Evolutionary conservation across 2,888 invertebrate genomes (phyloP).

Genomic region (Margaritifera margaritifera): DNA sequence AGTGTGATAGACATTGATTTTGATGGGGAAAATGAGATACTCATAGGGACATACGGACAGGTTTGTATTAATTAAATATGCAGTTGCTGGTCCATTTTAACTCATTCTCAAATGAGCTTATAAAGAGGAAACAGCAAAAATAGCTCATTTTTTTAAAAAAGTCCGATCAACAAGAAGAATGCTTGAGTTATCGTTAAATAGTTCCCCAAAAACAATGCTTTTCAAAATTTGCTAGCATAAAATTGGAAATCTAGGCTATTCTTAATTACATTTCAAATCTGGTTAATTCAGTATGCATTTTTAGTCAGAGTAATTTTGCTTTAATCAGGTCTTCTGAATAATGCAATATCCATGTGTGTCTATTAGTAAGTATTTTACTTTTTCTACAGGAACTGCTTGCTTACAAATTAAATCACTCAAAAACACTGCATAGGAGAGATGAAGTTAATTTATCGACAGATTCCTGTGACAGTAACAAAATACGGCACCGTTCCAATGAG

Average conservation of each 20-base stretch:
- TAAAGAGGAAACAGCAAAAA: too few species aligned
- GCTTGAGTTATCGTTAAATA: too few species aligned
- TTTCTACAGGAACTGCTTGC: conserved; percentile 62
- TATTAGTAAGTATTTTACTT: conserved; percentile 8
- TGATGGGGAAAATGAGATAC: conserved; percentile 81
- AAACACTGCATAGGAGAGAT: conserved; percentile 31
- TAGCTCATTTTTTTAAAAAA: background rate
- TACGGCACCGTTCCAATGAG: background rate
- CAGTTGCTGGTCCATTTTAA: background rate
- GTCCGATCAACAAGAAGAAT: background rate
- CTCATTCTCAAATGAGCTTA: too few species aligned
- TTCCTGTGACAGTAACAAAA: conserved; percentile 11
- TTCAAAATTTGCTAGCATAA: too few species aligned
- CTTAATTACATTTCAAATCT: too few species aligned
- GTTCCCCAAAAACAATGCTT: too few species aligned
- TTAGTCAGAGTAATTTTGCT: too few species aligned
- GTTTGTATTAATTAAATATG: conserved; percentile 61
- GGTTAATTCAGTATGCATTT: too few species aligned
- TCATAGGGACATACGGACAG: conserved; percentile 81
- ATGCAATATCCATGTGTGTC: too few species aligned
- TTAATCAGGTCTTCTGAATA: too few species aligned
- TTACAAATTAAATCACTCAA: conserved; percentile 53
- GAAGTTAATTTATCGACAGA: conserved; percentile 23
- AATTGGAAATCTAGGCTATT: too few species aligned
- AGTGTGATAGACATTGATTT: conserved; percentile 82